Base-by-base conservation (phyloP, 2,113 vertebrate species). In the Neodontobutis hainanensis region DNA sequence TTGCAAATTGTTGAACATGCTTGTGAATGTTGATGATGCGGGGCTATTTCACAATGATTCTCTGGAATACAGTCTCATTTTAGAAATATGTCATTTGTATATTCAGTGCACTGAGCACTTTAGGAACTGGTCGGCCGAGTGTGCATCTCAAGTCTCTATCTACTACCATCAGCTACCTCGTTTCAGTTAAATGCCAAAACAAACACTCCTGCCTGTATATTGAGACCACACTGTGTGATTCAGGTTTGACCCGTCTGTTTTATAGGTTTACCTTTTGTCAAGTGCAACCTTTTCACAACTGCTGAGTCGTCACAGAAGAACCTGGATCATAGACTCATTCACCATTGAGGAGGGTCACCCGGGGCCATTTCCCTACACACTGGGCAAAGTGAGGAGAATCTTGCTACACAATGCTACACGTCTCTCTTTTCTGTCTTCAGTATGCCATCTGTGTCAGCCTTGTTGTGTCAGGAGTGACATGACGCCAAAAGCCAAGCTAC, bases 361-460 rank as follows among this genome's bases (percentile, higher is more conserved):
- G 2, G 89, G 90, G 2, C 89, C 87, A 1, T 88, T 87, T 34
- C 90, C 89, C 3, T 89, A 89, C n/a, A 46, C 6, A 43, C 52
- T 91, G 62, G 89, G 88, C 40, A 74, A 46, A 75, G 88, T 90
- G 51, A 88, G 78, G 61, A 61, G 59, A 32, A 6, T 8, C 10
- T 27, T 27, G 19, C 35, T 11, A 51, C 12, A n/a, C 38, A 46
- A 11, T 11, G 8, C 38, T 40, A 40, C 38, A 40, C 1, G 38
- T 4, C 38, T 4, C 5, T 40, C 4, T 40, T 40, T 27, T 27
- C 19, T 27, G 19, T 27, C 19, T 2, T 27, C 19, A 27, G 19
- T 27, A 27, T 2, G 19, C 19, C 19, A 27, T 27, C 19, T 27
- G 1, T 27, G 19, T 2, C 19, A 27, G 38, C 38, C 38, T 6